Conservation (phyloP, 2,888 invertebrate genomes). For the Balanococcus diminutus region DNA sequence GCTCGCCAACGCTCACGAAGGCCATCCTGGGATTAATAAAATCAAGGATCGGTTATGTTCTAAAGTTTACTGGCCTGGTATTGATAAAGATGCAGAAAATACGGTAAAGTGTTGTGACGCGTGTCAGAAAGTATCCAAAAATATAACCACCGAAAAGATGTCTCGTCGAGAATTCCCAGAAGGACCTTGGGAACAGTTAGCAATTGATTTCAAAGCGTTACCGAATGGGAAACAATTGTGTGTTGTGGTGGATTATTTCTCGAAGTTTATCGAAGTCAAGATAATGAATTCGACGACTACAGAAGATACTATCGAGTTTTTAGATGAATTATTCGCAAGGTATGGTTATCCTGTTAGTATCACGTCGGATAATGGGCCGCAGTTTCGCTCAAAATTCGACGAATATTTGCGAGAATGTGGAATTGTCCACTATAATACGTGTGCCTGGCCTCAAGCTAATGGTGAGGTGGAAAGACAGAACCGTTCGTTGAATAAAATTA, state of each 20-base stretch:
- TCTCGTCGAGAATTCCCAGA: background rate
- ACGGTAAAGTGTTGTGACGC: slow-evolving; percentile 6
- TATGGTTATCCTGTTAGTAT: background rate
- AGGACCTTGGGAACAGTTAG: slow-evolving; percentile 40
- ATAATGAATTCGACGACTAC: background rate
- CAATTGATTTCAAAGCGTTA: slow-evolving; percentile 29
- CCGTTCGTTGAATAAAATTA: background rate
- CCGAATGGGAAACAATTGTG: background rate
- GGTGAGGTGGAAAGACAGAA: slow-evolving; percentile 37
- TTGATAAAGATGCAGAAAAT: slow-evolving; percentile 23
- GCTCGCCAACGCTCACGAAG: slow-evolving; percentile 48
- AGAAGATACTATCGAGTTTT: background rate
- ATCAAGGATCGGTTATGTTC: slow-evolving; percentile 46
- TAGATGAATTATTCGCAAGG: background rate
- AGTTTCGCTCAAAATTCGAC: background rate
- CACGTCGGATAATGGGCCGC: slow-evolving; percentile 20
- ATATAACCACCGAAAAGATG: background rate
- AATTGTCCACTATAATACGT: background rate
- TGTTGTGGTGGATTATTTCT: slow-evolving; percentile 45
- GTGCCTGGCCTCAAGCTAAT: slow-evolving; percentile 39
- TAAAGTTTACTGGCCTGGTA: slow-evolving; percentile 52
- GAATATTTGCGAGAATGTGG: background rate
- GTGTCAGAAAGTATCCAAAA: slow-evolving; percentile 38
- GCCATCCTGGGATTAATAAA: slow-evolving; percentile 51
- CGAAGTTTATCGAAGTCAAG: background rate